Percentiles rank a stretch among this genome's conserved stretches.
Conservation (phyloP, 2,113 vertebrate genomes). For the Psilopsiagon aurifrons region DNA sequence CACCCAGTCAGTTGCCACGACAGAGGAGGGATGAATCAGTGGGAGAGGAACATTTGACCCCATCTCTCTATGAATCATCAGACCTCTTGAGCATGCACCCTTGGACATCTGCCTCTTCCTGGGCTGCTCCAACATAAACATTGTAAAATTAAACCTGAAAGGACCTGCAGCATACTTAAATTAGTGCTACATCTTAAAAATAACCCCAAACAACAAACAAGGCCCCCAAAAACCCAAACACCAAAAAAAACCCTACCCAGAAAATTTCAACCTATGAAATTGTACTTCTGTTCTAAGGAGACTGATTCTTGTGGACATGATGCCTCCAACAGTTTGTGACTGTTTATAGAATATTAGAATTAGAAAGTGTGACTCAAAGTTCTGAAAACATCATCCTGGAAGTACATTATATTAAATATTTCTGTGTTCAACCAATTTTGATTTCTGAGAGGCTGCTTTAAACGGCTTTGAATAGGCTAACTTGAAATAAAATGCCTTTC, state of each 20-base stretch:
- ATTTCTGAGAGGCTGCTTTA: not conserved
- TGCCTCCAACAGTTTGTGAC: not conserved
- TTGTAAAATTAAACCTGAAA: slow-evolving; percentile 6
- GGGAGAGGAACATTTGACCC: not conserved
- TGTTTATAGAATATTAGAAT: not conserved
- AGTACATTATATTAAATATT: not conserved
- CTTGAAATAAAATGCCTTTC: not conserved
- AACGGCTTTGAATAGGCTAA: not conserved
- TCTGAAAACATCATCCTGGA: not conserved
- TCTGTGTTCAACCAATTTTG: not conserved
- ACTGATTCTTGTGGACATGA: not conserved
- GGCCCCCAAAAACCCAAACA: not conserved
- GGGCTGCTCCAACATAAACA: not conserved
- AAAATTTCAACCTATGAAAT: not conserved
- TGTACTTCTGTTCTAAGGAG: not conserved
- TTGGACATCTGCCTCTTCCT: not conserved
- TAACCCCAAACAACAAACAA: not conserved
- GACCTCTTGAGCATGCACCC: slow-evolving; percentile 8
- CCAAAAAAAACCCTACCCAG: rapidly evolving
- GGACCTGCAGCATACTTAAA: not conserved
- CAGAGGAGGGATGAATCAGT: slow-evolving; percentile 25
- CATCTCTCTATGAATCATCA: slow-evolving; percentile 18
- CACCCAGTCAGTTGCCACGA: not conserved
- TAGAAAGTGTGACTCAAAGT: not conserved
- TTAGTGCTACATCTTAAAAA: not conserved